Conservation (phyloP, 2,888 invertebrate species). For the Busseola fusca region DNA sequence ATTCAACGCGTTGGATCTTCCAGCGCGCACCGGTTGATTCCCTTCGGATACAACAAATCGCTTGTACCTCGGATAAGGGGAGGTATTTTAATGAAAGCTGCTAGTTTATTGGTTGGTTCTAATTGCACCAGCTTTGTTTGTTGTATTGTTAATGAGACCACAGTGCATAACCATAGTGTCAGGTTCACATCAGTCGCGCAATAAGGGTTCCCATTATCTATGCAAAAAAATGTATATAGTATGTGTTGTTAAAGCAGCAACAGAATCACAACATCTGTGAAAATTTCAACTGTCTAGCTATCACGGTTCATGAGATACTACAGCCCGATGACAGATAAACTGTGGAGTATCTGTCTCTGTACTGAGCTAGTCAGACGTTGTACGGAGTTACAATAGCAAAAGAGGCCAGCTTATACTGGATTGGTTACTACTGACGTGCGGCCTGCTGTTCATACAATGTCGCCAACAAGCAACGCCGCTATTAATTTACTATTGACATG, state of each 20-base stretch:
- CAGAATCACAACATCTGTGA: too few relatives aligned
- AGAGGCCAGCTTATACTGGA: neutral
- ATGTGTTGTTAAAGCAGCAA: too few relatives aligned
- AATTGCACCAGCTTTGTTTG: neutral
- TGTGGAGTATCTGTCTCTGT: too few relatives aligned
- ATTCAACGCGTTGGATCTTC: slow-evolving; percentile 35
- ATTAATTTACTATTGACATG: neutral
- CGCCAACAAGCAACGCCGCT: neutral
- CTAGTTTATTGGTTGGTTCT: slow-evolving; percentile 1
- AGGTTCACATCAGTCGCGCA: too few relatives aligned
- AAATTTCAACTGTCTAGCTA: too few relatives aligned
- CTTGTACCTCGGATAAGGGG: slow-evolving; percentile 1
- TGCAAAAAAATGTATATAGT: too few relatives aligned
- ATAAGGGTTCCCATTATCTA: too few relatives aligned
- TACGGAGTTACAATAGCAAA: neutral
- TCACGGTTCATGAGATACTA: too few relatives aligned
- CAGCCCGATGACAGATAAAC: too few relatives aligned
- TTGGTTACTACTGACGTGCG: too few relatives aligned
- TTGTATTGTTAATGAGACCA: neutral
- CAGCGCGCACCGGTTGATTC: slow-evolving; percentile 32
- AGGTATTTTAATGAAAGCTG: slow-evolving; percentile 48
- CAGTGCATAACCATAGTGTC: neutral
- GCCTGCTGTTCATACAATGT: too few relatives aligned
- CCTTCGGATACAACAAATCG: slow-evolving; percentile 43
- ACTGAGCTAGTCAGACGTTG: neutral